Percentiles rank a stretch among this genome's conserved stretches.
Evolutionary conservation across 2,797 vertebrate species (phyloP).

Genomic region (Oreochromis grahami): DNA sequence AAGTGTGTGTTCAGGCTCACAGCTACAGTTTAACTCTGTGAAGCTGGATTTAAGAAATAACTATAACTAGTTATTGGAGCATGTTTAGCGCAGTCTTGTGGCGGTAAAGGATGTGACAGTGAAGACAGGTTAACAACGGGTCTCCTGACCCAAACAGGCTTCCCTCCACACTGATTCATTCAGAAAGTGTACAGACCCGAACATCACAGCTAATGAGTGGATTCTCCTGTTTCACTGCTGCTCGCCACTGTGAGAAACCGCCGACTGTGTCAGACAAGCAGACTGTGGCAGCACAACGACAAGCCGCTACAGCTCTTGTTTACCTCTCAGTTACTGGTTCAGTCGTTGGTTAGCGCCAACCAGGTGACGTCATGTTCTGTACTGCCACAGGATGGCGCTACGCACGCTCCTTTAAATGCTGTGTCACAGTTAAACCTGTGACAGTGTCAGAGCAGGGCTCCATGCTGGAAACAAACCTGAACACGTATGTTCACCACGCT

Average conservation of each 20-base stretch:
- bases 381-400: accelerated
- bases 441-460: not conserved
- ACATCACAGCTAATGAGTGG: not conserved
- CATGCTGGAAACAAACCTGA: not conserved
- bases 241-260: not conserved
- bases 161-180: not conserved
- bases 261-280: not conserved
- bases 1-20: not conserved
- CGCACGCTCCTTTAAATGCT: not conserved
- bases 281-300: not conserved
- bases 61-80: not conserved
- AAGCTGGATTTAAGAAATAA: not conserved
- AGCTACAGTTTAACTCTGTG: not conserved
- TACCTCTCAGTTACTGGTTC: not conserved
- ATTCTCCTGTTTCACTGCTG: not conserved
- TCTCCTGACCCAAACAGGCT: not conserved
- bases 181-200: not conserved
- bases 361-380: not conserved
- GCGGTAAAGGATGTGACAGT: not conserved
- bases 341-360: not conserved
- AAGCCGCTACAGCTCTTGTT: not conserved
- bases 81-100: not conserved
- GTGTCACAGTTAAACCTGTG: not conserved
- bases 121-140: not conserved
- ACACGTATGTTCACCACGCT: not conserved